Evolutionary conservation across 2,888 invertebrate species (phyloP).

Genomic region (Chloroclysta siterata): DNA sequence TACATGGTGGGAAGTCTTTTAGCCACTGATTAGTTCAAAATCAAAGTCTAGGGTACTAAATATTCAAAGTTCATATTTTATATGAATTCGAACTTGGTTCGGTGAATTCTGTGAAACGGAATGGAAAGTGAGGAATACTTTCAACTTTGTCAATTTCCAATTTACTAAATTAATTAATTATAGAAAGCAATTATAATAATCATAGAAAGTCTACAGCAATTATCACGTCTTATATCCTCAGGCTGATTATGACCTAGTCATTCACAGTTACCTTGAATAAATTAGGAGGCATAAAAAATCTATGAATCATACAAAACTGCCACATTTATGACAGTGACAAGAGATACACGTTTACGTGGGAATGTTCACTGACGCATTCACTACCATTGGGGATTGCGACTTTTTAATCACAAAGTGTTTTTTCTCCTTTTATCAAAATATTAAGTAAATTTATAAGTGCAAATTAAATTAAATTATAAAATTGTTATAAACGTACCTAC

Average conservation of each 20-base stretch:
- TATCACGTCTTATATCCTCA: conserved; percentile 1
- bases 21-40: too few species aligned
- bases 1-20: too few species aligned
- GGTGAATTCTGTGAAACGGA: too few species aligned
- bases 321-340: neutral
- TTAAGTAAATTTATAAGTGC: too few species aligned
- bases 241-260: conserved; percentile 7
- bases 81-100: too few species aligned
- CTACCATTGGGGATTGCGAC: neutral
- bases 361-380: neutral
- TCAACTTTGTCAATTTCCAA: too few species aligned
- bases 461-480: too few species aligned
- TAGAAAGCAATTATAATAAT: neutral
- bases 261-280: conserved; percentile 18
- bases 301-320: conserved; percentile 6
- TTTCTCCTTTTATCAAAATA: too few species aligned
- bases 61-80: too few species aligned
- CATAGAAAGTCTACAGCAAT: neutral
- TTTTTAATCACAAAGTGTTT: neutral
- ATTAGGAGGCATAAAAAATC: conserved; percentile 1
- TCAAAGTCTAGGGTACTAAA: too few species aligned
- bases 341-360: neutral
- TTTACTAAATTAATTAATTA: neutral
- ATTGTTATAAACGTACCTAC: too few species aligned
- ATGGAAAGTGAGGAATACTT: too few species aligned